phyloP scores from a whole-genome alignment of 2,888 invertebrate genomes.

The Amblyjoppa fuscipennis region DNA sequence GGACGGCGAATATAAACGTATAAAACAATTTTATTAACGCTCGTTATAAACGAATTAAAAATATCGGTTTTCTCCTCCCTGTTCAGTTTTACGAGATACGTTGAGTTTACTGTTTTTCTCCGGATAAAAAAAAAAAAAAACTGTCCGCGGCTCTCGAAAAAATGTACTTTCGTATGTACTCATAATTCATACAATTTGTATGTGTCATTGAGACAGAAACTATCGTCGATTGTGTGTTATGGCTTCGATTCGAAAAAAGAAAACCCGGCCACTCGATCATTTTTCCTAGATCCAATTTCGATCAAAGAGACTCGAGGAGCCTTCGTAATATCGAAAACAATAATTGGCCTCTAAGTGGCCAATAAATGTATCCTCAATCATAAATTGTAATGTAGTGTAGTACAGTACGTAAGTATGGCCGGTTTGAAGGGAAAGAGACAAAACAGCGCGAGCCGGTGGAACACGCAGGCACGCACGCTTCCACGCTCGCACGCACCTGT shows the following conservation, averaged over 20 bases:
- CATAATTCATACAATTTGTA: too few species aligned
- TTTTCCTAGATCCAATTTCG: too few species aligned
- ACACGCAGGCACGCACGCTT: conserved; percentile 74
- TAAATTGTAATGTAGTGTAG: conserved; percentile 23
- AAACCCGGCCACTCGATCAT: too few species aligned
- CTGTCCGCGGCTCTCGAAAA: too few species aligned
- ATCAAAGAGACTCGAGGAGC: neutral
- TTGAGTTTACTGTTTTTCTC: neutral
- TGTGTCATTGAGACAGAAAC: too few species aligned
- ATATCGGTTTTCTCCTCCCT: neutral
- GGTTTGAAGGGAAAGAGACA: conserved; percentile 12
- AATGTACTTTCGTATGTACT: too few species aligned
- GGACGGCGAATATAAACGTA: neutral
- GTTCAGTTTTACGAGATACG: neutral
- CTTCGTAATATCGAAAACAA: neutral
- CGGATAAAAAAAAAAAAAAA: neutral
- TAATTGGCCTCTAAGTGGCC: neutral
- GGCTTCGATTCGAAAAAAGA: too few species aligned
- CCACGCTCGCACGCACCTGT: conserved; percentile 64
- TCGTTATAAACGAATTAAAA: too few species aligned
- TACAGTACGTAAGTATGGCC: conserved; percentile 16
- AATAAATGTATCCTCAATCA: conserved; percentile 20
- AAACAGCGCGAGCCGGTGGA: conserved; percentile 68
- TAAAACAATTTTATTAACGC: neutral
- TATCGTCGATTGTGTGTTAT: too few species aligned